phyloP scores from a whole-genome alignment of 2,797 vertebrate species.

The Argentina silus region DNA sequence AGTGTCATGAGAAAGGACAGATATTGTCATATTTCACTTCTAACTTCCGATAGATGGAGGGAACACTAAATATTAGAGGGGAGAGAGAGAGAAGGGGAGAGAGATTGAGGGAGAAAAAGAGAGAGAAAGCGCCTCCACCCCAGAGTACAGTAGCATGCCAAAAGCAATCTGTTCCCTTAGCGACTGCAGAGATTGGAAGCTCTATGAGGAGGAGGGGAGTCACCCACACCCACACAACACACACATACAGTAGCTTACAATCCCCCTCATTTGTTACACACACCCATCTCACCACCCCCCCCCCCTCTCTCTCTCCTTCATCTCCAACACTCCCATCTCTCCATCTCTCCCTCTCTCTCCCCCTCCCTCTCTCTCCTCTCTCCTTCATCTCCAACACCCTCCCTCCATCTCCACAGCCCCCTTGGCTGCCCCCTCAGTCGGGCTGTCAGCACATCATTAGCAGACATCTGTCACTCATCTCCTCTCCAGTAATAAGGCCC shows the following conservation, averaged over 20 bases:
- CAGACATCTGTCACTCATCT: conserved; percentile 65
- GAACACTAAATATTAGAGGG: neutral
- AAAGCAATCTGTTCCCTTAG: conserved; percentile 74
- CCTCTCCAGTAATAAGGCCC: conserved; percentile 38
- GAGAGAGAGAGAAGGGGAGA: conserved; percentile 9
- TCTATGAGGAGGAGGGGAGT: too few relatives aligned
- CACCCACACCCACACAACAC: conserved; percentile 23
- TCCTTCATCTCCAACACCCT: conserved; percentile 36
- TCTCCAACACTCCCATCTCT: too few relatives aligned
- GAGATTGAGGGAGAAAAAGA: conserved; percentile 7
- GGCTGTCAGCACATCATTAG: conserved; percentile 70
- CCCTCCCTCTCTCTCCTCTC: conserved; percentile 8
- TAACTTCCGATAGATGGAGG: neutral
- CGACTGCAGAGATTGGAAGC: conserved; percentile 54
- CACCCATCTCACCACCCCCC: conserved; percentile 22
- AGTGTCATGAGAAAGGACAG: neutral
- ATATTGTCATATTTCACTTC: too few relatives aligned
- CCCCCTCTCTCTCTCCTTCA: neutral
- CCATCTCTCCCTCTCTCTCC: conserved; percentile 29
- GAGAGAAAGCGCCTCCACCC: conserved; percentile 45
- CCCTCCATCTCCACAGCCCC: conserved; percentile 29
- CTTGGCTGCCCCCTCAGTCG: conserved; percentile 39
- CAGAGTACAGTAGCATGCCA: conserved; percentile 58
- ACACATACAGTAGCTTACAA: conserved; percentile 24
- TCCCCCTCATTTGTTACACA: conserved; percentile 19